Evolutionary conservation across 2,888 invertebrate species (phyloP).

Genomic region (Catocala fraxini): DNA sequence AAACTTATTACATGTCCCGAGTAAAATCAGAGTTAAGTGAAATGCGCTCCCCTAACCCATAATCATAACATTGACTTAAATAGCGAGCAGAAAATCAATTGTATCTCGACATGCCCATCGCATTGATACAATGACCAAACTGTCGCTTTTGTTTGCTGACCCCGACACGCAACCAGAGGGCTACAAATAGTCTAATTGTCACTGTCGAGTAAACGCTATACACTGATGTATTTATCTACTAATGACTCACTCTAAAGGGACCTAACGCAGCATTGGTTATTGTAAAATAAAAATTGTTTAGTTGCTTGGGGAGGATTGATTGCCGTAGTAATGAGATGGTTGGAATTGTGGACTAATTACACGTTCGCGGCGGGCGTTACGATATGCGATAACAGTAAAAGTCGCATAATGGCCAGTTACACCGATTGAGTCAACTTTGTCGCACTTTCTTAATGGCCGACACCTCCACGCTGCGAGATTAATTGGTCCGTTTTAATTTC

Average conservation of each 20-base stretch:
- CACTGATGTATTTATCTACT: slow-evolving; percentile 45
- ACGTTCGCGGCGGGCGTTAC: slow-evolving; percentile 72
- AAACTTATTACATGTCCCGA: slow-evolving; percentile 16
- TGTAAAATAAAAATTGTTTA: slow-evolving; percentile 6
- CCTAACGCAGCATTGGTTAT: slow-evolving; percentile 41
- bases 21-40: slow-evolving; percentile 38
- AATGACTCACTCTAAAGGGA: background rate
- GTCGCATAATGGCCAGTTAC: slow-evolving; percentile 74
- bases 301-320: slow-evolving; percentile 34
- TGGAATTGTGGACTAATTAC: slow-evolving; percentile 79
- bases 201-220: slow-evolving; percentile 18
- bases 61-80: slow-evolving; percentile 60
- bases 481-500: slow-evolving; percentile 65
- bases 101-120: slow-evolving; percentile 69
- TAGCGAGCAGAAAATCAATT: slow-evolving; percentile 71
- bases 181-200: slow-evolving; percentile 16
- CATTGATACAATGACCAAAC: slow-evolving; percentile 69
- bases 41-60: slow-evolving; percentile 51
- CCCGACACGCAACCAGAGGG: slow-evolving; percentile 61
- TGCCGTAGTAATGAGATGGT: slow-evolving; percentile 57
- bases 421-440: slow-evolving; percentile 76
- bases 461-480: slow-evolving; percentile 59
- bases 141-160: slow-evolving; percentile 67
- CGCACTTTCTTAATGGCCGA: slow-evolving; percentile 73
- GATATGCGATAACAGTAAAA: slow-evolving; percentile 85